phyloP scores from a whole-genome alignment of 2,888 invertebrate species.

The Artemia sinica region DNA sequence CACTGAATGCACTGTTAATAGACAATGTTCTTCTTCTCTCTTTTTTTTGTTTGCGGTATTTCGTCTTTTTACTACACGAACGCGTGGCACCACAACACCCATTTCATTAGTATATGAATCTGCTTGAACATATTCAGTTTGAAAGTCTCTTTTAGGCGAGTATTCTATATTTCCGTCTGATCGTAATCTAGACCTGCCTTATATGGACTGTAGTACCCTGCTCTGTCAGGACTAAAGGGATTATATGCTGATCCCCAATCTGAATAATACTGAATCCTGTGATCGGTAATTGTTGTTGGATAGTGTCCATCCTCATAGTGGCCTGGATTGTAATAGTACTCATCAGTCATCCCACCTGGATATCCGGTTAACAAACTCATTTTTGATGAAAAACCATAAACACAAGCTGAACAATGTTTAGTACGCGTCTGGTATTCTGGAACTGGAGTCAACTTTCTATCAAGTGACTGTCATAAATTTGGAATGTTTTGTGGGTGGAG shows the following conservation, averaged over 20 bases:
- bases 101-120: conserved; percentile 12
- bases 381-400: not conserved
- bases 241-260: conserved; percentile 2
- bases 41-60: conserved; percentile 91
- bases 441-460: not conserved
- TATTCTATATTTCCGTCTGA: not conserved
- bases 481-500: not conserved
- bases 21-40: conserved; percentile 77
- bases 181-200: not conserved
- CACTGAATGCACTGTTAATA: conserved; percentile 86
- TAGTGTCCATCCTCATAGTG: conserved; percentile 2
- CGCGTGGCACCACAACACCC: conserved; percentile 30
- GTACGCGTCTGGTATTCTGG: not conserved
- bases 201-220: not conserved
- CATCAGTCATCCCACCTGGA: not conserved
- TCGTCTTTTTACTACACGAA: conserved; percentile 52
- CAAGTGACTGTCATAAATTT: conserved; percentile 4
- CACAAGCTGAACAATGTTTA: not conserved
- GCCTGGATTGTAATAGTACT: conserved; percentile 1
- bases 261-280: conserved; percentile 3
- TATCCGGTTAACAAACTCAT: conserved; percentile 8
- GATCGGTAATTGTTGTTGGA: not conserved
- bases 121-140: not conserved
- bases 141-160: not conserved
- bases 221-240: conserved; percentile 1